Base-by-base conservation (phyloP, 2,888 invertebrate genomes). In the Xylota sylvarum region DNA sequence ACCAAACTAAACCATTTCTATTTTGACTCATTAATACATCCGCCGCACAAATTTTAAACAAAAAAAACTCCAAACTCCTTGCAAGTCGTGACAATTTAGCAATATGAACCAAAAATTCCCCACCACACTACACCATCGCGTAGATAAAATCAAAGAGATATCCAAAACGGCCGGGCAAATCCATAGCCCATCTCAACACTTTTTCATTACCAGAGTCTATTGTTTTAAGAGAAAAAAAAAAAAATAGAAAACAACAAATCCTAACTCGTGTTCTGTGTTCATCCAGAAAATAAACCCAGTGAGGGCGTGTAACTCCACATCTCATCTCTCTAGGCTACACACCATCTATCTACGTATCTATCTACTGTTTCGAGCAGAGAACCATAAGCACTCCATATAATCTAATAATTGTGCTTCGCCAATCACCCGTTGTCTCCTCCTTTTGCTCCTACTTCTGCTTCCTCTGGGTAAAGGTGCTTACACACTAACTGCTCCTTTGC, bases 401-500 rank as follows among this genome's bases (percentile, higher is more conserved):
- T 82, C 82, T 82, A 86, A 86, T 86, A 86, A 86, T 86, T 86
- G 86, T 86, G 73, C 82, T 73, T 73, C 48, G 62, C 85, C 85
- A 80, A 85, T 80, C 74, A 72, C 35, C 80, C 85, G 72, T 76
- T 56, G 80, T 70, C 64, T 72, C 65, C 58, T 58, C 74, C 27
- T 69, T 40, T 7, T 35, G 50, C 65, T 64, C 35, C 43, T 62
- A 19, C 35, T 43, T 19, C 60, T 62, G 27, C 67, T 19, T 30
- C 17, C 46, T 65, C 32, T 32, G n/a, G 10, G 12, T 10, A 5
- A 62, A 79, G 79, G 79, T 79, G 79, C 79, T 79, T 76, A 70
- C 76, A 76, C 81, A 81, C 69, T 70, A 70, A 76, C 78, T 70
- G 67, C 67, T 73, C 73, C 58, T 72, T 83, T 62, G 84, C 56